Evolutionary conservation across 2,888 invertebrate species (phyloP).

Genomic region (Sisyra terminalis): DNA sequence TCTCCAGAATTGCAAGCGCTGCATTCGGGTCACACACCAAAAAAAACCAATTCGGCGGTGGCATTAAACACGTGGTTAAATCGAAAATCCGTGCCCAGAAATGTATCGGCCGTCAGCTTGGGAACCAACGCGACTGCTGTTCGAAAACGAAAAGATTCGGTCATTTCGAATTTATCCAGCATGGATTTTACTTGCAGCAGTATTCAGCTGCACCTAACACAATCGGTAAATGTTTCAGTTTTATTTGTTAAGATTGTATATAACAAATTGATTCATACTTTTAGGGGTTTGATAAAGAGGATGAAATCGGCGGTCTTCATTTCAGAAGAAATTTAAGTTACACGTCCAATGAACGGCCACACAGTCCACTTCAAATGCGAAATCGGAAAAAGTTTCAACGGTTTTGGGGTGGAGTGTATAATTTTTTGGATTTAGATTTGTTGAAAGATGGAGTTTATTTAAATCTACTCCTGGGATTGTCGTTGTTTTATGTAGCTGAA

Average conservation of each 20-base stretch:
- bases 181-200: constrained; percentile 62
- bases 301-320: constrained; percentile 4
- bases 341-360: not conserved
- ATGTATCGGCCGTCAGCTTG: constrained; percentile 26
- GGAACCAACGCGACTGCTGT: constrained; percentile 21
- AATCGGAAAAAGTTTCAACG: not conserved
- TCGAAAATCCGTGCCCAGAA: constrained; percentile 21
- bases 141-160: constrained; percentile 42
- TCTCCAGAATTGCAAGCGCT: not conserved
- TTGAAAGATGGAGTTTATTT: constrained; percentile 55
- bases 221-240: constrained; percentile 26
- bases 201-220: constrained; percentile 47
- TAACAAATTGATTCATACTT: constrained; percentile 14
- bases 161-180: constrained; percentile 53
- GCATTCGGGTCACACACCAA: not conserved
- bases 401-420: constrained; percentile 30
- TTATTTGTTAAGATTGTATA: constrained; percentile 1
- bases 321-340: constrained; percentile 2
- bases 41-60: not conserved
- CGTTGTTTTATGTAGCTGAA: constrained; percentile 58
- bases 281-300: constrained; percentile 29
- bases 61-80: not conserved
- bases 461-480: constrained; percentile 53
- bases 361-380: constrained; percentile 3
- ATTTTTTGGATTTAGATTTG: constrained; percentile 52